Conservation (phyloP, 1,140 invertebrate species). For the Drosophila pseudoananassae region DNA sequence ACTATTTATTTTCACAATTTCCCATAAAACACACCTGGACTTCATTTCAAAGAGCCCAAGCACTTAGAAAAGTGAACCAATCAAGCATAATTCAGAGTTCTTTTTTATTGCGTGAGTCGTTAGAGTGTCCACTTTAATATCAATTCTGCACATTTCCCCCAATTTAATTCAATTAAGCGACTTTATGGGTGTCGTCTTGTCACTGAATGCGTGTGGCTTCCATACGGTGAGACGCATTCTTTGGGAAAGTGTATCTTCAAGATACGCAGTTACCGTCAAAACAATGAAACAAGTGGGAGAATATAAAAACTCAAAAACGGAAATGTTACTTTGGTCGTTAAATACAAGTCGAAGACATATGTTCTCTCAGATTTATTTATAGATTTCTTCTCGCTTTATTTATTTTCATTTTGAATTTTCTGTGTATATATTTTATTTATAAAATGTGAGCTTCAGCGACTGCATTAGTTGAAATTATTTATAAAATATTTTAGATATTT, state of each 20-base stretch:
- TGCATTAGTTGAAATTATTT: conserved; percentile 34
- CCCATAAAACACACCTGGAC: conserved; percentile 22
- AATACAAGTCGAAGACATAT: conserved; percentile 40
- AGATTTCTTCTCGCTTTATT: conserved; percentile 35
- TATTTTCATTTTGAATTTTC: conserved; percentile 32
- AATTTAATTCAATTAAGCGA: conserved; percentile 79
- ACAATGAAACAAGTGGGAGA: conserved; percentile 24
- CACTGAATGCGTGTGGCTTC: conserved; percentile 43
- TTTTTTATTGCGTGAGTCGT: conserved; percentile 50
- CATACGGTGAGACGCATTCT: conserved; percentile 7
- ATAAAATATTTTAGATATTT: conserved; percentile 18
- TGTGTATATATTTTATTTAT: conserved; percentile 54
- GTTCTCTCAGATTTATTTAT: conserved; percentile 52
- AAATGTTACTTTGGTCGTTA: conserved; percentile 63
- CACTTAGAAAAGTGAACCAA: conserved; percentile 32
- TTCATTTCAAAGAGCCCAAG: conserved; percentile 14
- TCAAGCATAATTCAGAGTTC: conserved; percentile 52
- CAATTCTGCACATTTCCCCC: conserved; percentile 68
- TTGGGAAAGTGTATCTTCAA: conserved; percentile 10
- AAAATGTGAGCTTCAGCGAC: conserved; percentile 35
- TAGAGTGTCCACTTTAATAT: conserved; percentile 54
- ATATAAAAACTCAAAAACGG: conserved; percentile 40
- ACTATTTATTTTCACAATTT: not conserved
- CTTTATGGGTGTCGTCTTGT: conserved; percentile 39
- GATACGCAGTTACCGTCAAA: conserved; percentile 35